Evolutionary conservation across 1,140 invertebrate genomes (phyloP).

Genomic region (Panagrolaimus sp.): DNA sequence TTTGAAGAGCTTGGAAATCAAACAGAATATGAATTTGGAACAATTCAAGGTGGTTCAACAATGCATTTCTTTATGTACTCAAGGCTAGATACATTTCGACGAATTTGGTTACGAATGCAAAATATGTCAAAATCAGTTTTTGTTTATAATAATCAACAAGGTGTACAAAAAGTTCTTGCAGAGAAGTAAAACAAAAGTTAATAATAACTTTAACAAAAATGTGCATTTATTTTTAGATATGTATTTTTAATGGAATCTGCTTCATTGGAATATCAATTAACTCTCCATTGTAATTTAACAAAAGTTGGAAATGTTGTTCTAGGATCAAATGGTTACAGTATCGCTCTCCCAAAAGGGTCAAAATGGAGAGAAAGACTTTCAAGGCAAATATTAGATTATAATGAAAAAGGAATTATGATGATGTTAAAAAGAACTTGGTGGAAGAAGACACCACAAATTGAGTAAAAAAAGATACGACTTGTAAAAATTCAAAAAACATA

Average conservation of each 20-base stretch:
- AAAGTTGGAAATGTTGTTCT: conserved; percentile 82
- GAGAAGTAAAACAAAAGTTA: conserved; percentile 67
- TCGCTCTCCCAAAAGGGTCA: conserved; percentile 75
- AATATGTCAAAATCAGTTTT: conserved; percentile 73
- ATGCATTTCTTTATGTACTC: conserved; percentile 44
- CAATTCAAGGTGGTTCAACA: conserved; percentile 34
- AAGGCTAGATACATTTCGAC: conserved; percentile 37
- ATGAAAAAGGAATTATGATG: conserved; percentile 45
- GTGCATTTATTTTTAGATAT: conserved; percentile 84
- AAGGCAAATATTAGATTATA: conserved; percentile 40
- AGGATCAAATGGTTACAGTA: conserved; percentile 85
- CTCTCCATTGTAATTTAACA: conserved; percentile 79
- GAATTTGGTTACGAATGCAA: conserved; percentile 36
- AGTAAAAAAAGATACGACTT: conserved; percentile 12
- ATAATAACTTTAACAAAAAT: conserved; percentile 82
- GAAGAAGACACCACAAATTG: conserved; percentile 38
- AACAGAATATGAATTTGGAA: conserved; percentile 65
- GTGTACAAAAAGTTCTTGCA: conserved; percentile 75
- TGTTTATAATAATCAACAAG: conserved; percentile 75
- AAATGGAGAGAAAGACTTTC: conserved; percentile 40
- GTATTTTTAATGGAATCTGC: conserved; percentile 89
- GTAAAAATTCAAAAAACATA: background rate
- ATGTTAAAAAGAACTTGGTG: conserved; percentile 44
- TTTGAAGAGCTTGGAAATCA: conserved; percentile 45
- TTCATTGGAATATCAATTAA: conserved; percentile 77